Base-by-base conservation (phyloP, 2,797 vertebrate species). In the Etheostoma nigrum region DNA sequence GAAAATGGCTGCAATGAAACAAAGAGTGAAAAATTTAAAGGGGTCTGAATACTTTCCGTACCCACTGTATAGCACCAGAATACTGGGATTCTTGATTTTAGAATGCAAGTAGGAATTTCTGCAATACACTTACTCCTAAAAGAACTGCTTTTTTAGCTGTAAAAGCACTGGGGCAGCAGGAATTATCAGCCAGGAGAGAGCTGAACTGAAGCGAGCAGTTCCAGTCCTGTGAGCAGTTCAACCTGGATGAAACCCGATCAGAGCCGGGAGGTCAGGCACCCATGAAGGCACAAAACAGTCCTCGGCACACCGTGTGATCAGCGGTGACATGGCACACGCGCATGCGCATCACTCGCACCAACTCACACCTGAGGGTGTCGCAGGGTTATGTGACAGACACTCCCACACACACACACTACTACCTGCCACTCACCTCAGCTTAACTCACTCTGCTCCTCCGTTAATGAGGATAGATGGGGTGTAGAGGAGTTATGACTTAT, bases 241-340 rank as follows among this genome's bases (percentile, higher is more conserved):
- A 80, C 53, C 47, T 75, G 58, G 6, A 80, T 86, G 85, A 90
- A 92, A 94, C 87, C 89, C 76, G 89, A 92, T 83, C 74, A 44
- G 72, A 86, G 79, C 79, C 61, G 86, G 92, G 89, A 81, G 91
- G 81, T 83, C 85, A 83, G 74, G 70, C 47, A 18, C 33, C 70
- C 55, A 25, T 64, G 42, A 75, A 76, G 71, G 75, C 74, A 82
- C 60, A 40, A 48, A 74, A 67, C 79, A 78, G 75, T 75, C 82
- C 69, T 47, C 44, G 59, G 27, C 13, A 61, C 40, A 33, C 30
- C 21, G 13, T 30, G 57, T 80, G 53, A 87, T 76, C 72, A 68
- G 51, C 81, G 18, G 6, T 55, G 83, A 85, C 85, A 83, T 45
- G 67, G 40, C 13, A 13, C 54, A 68, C 72, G 60, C 12, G 5